These are phyloP conservation scores for Aegotheles bennettii DNA, from an alignment of 2,113 vertebrate species.

Conservation along the genomic window DNA sequence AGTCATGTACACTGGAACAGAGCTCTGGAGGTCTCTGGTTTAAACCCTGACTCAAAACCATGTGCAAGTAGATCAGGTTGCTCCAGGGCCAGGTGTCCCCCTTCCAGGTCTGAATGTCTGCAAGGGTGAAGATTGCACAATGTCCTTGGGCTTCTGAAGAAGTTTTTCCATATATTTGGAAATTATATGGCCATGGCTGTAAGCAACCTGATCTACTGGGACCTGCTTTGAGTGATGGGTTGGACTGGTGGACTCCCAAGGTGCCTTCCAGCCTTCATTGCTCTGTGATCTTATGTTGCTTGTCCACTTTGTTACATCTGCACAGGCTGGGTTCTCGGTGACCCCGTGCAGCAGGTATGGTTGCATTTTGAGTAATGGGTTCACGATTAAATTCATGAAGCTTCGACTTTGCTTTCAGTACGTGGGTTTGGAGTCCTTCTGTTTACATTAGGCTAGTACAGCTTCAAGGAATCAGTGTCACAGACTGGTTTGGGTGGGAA, in stretches of 20 bases:
- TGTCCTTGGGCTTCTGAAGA: background rate
- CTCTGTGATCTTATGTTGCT: background rate
- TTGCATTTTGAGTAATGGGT: background rate
- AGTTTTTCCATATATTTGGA: background rate
- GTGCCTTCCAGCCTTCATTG: background rate
- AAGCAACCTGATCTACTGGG: background rate
- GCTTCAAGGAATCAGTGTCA: background rate
- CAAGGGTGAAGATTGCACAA: accelerated
- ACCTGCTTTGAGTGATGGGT: background rate
- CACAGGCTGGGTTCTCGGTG: background rate
- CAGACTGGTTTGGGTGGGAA: too few species aligned
- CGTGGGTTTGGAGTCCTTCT: background rate
- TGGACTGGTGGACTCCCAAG: background rate
- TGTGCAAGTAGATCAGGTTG: background rate
- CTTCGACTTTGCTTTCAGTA: background rate
- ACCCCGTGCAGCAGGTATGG: too few species aligned
- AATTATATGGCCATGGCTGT: accelerated
- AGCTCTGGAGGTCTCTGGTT: background rate
- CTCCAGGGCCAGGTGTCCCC: background rate
- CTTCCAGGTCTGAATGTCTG: background rate
- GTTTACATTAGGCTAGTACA: accelerated
- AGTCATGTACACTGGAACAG: background rate
- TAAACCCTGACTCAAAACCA: background rate
- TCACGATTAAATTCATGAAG: background rate
- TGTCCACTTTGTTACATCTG: background rate